These are phyloP conservation scores for Aphelenchoides avenae DNA, from an alignment of 1,140 invertebrate genomes.

Conservation along the genomic window DNA sequence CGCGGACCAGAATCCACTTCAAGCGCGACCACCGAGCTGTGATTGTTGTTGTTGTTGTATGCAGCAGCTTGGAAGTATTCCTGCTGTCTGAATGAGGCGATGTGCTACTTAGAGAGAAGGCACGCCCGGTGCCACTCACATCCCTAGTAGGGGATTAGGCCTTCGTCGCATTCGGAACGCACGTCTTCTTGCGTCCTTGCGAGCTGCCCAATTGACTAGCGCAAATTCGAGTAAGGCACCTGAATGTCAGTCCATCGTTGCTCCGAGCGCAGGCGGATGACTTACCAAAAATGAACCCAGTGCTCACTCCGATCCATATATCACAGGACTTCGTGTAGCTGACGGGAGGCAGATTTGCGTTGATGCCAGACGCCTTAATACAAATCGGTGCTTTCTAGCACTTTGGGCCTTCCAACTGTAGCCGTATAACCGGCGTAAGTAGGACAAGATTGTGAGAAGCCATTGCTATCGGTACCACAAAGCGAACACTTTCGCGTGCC, in stretches of 20 bases:
- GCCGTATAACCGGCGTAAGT: too few species aligned
- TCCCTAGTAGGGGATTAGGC: slow-evolving; percentile 26
- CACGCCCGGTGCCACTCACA: too few species aligned
- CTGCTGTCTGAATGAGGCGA: background rate
- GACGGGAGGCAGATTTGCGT: slow-evolving; percentile 82
- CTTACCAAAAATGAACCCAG: slow-evolving; percentile 83
- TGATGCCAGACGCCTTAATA: slow-evolving; percentile 75
- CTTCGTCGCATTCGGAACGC: background rate
- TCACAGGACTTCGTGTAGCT: slow-evolving; percentile 84
- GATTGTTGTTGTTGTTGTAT: slow-evolving; percentile 21
- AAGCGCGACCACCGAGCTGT: slow-evolving; percentile 4
- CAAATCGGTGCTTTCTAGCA: too few species aligned
- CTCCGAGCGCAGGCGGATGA: background rate
- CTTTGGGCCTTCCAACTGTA: too few species aligned
- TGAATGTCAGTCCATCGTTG: slow-evolving; percentile 77
- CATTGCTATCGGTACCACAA: too few species aligned
- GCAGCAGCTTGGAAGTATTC: background rate
- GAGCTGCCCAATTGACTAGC: slow-evolving; percentile 88
- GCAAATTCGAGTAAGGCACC: slow-evolving; percentile 90
- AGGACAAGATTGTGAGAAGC: too few species aligned
- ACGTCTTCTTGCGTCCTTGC: slow-evolving; percentile 72
- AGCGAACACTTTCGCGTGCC: too few species aligned
- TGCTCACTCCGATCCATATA: slow-evolving; percentile 91
- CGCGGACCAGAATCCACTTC: slow-evolving; percentile 14
- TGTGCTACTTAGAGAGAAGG: slow-evolving; percentile 4